Evolutionary conservation across 37 sponge, comb jelly and placozoan genomes (phyloP), one percentile per base, ranked within the genome.

Genomic region (Cladorhizidae sp.): DNA sequence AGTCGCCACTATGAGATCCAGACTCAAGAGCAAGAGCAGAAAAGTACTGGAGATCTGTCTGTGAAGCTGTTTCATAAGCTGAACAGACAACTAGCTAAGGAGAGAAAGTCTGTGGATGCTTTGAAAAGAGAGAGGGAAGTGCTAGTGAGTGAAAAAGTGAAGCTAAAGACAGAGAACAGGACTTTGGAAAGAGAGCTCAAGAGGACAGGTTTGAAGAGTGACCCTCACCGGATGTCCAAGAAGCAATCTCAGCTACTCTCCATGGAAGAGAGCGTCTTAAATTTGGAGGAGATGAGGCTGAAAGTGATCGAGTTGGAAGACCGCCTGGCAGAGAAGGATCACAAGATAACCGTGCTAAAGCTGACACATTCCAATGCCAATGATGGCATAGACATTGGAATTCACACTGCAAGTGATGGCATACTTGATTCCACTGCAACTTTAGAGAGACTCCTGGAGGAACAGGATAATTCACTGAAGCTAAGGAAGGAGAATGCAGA

Each of bases 11-110:
- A 41, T 45, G 36, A 32, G 25, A 2, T 33, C 54, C 33, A 76
- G 14, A 26, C 62, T 35, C 77, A 76, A 40, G 77, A 76, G 14
- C 43, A 35, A n/a, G 63, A 76, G 45, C 62, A 59, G 12, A 76
- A 61, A 26, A 38, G 41, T 35, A 43, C 62, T 22, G 40, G 39
- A 20, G 63, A 76, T 32, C 57, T 76, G 7, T 76, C 77, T 2
- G 40, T 64, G 21, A 82, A 74, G 32, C 77, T 72, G 54, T 21
- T 85, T 29, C 79, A 85, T 2, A 85, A 77, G 49, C 33, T 50
- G 50, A 85, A 85, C 61, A 69, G 72, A 33, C 79, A 85, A 14
- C 41, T 85, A 33, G 5, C 40, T 3, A 85, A 85, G 54, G 63
- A 70, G 65, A 78, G 70, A 29, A 85, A 78, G 45, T 58, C 64